Conservation (phyloP, 2,888 invertebrate species). For the Polydrusus pterygomalis region DNA sequence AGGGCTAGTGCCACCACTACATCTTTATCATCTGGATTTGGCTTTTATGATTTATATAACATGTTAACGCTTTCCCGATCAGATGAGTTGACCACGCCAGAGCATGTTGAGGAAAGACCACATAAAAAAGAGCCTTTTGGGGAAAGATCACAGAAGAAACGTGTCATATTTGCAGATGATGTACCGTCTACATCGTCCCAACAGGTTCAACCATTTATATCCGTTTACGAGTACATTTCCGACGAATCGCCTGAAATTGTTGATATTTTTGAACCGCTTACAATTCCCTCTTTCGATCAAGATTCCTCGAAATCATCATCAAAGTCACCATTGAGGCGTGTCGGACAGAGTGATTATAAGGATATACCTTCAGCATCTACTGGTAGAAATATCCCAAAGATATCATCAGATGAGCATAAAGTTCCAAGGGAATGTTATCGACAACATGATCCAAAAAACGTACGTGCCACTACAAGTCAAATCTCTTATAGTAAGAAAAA, state of each 20-base stretch:
- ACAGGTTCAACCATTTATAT: neutral
- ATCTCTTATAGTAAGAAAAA: too few relatives aligned
- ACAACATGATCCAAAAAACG: neutral
- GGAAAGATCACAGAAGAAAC: neutral
- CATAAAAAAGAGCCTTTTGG: neutral
- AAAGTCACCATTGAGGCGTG: neutral
- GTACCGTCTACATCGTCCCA: neutral
- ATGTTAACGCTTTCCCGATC: neutral
- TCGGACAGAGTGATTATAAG: neutral
- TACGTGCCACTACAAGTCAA: too few relatives aligned
- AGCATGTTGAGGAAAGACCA: too few relatives aligned
- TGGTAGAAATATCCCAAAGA: neutral
- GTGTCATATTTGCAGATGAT: too few relatives aligned
- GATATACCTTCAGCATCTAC: neutral
- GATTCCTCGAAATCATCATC: neutral
- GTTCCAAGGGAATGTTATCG: neutral
- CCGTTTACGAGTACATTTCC: neutral
- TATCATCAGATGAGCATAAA: neutral
- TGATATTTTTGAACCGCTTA: neutral
- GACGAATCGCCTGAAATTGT: neutral
- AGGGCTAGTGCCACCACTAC: neutral
- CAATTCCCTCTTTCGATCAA: neutral
- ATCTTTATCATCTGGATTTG: neutral
- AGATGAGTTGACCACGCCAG: neutral
- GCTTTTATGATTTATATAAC: neutral